Evolutionary conservation across 2,888 invertebrate species (phyloP).

Genomic region (Drosophila prostipennis): DNA sequence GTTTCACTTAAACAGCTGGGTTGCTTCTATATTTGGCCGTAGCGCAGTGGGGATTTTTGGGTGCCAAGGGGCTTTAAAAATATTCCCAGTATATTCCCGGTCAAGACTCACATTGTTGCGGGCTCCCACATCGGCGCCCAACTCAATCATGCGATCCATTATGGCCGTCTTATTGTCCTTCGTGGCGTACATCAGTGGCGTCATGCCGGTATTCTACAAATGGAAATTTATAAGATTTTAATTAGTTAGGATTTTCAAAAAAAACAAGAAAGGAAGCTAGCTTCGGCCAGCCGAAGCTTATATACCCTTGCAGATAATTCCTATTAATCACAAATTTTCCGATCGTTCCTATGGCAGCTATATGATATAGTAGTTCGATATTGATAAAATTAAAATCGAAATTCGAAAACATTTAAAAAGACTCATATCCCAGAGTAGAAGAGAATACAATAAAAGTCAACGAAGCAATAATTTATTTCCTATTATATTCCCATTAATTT

Average conservation of each 20-base stretch:
- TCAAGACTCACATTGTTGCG: slow-evolving; percentile 93
- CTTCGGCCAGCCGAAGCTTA: no score
- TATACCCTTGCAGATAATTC: no score
- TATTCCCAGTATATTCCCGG: slow-evolving; percentile 12
- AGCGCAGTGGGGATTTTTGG: neutral
- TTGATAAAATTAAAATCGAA: no score
- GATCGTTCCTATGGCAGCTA: no score
- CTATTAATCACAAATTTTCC: no score
- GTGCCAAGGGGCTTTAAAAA: slow-evolving; percentile 32
- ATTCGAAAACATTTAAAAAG: no score
- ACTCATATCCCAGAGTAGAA: no score
- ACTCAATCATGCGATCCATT: slow-evolving; percentile 95
- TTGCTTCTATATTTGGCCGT: slow-evolving; percentile 31
- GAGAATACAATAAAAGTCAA: no score
- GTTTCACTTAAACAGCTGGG: slow-evolving; percentile 38
- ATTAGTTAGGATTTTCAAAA: neutral
- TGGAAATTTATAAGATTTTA: neutral
- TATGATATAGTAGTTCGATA: no score
- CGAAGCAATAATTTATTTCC: no score
- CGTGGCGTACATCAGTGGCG: slow-evolving; percentile 97
- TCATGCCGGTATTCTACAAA: slow-evolving; percentile 94
- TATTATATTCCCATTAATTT: no score
- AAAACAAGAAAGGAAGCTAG: no score
- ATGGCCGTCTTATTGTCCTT: slow-evolving; percentile 97
- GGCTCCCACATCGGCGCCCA: slow-evolving; percentile 95